Percentiles rank a stretch among this genome's conserved stretches.
Conservation (phyloP, 2,888 invertebrate species). For the Coenonympha arcania region DNA sequence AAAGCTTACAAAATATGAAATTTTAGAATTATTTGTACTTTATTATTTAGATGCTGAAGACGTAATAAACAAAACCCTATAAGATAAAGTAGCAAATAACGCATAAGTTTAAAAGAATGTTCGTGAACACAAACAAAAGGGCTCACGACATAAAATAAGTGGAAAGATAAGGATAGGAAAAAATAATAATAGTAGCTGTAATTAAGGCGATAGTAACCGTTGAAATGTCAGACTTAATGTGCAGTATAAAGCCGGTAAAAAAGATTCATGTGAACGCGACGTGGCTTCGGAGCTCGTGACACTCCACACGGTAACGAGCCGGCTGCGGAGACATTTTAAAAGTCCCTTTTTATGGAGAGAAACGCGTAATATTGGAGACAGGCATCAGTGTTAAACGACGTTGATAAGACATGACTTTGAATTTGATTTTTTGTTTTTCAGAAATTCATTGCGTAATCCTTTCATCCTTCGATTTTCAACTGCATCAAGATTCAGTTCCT, state of each 20-base stretch:
- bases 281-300: conserved; percentile 27
- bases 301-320: conserved; percentile 13
- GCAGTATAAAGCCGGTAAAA: conserved; percentile 45
- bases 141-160: conserved; percentile 23
- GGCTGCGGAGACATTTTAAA: conserved; percentile 13
- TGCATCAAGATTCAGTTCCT: no score
- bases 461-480: no score
- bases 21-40: no score
- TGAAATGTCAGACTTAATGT: conserved; percentile 59
- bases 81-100: not conserved
- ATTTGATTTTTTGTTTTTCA: not conserved
- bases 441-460: no score
- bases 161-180: conserved; percentile 30
- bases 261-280: conserved; percentile 32
- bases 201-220: conserved; percentile 49
- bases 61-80: not conserved
- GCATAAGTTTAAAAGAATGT: not conserved
- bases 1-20: no score
- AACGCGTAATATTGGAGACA: not conserved
- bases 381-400: not conserved
- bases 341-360: conserved; percentile 8
- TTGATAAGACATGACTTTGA: not conserved
- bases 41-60: not conserved
- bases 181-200: conserved; percentile 36
- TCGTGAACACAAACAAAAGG: conserved; percentile 12